Evolutionary conservation across 2,113 vertebrate species (phyloP), one percentile per base, ranked within the genome.

Genomic region (Spilogale gracilis): DNA sequence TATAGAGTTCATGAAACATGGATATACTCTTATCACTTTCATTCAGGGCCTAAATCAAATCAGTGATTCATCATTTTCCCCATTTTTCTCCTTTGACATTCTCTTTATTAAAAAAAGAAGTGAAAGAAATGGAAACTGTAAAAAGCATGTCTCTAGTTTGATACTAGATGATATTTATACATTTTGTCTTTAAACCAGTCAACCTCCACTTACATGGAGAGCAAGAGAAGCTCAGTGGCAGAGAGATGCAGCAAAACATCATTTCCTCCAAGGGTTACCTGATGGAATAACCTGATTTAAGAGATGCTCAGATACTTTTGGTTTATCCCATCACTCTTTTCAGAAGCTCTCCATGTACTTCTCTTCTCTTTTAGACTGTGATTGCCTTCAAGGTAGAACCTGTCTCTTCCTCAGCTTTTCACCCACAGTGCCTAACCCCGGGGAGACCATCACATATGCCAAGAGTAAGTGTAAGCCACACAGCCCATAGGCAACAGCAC

Each of bases 131-230:
- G 14, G 27, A 86, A 79, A 61, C 4, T 91, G 43, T 11, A 89
- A 30, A 60, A 76, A 17, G 38, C 13, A 89, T 23, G 11, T 58
- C 18, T 27, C 50, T 43, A 48, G 54, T 18, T 43, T n/a, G 6
- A 69, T 80, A 76, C n/a, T 76, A 48, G 9, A 12, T 69, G 32
- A n/a, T 38, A 88, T 83, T 45, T 56, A 63, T 30, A 74, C 3
- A 58, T 88, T 83, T 87, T 95, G 17, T 74, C 25, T 83, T 87
- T 50, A 95, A 96, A 85, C 4, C 3, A 87, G 79, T 76, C 17
- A 82, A 27, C 52, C 30, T 65, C 88, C 63, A 89, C 52, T 52
- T 65, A 52, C 5, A 45, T 6, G 43, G 5, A 80, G 38, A 97
- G 21, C 18, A 69, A 83, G 50, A 25, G 38, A 92, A 81, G 14